Evolutionary conservation across 2,797 vertebrate genomes (phyloP), one percentile per base, ranked within the genome.

Genomic region (Potorous gilbertii): DNA sequence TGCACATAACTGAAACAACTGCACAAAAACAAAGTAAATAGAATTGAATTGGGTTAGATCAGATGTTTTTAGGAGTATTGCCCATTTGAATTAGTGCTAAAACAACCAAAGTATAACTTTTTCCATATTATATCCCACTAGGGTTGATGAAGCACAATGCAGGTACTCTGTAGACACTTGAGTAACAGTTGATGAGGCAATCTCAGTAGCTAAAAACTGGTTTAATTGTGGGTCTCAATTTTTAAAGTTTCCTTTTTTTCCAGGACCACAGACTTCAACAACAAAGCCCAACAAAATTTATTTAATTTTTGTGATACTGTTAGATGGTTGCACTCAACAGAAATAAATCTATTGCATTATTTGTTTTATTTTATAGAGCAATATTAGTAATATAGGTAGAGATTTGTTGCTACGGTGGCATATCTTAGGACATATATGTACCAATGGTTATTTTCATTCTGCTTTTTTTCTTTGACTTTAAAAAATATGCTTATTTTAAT

Each of bases 1-100:
- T 74, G 34, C 14, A 74, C 14, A n/a, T n/a, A 5, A 40, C 12
- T 74, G 14, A 74, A 74, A 74, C 34, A 74, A 74, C 5, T 74
- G 1, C 34, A 74, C 34, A n/a, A n/a, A 5, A 74, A n/a, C 14
- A 46, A 81, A 81, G n/a, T 24, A 40, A 40, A 81, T 10, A 24
- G n/a, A 81, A 81, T 81, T 81, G 56, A 28, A 0, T 94, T 94
- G 94, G 91, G 96, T 95, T 92, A 96, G 96, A 93, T 92, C 34
- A 96, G 92, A 95, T 90, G 87, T 91, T 40, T 95, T 90, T 91
- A n/a, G 93, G 93, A 94, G 91, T 92, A 59, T 31, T 92, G 18
- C 40, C 1, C 34, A 46, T 94, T 95, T 90, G 94, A 96, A 94
- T 94, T 92, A 54, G 18, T 92, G 55, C 21, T n/a, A 11, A 6